phyloP scores from a whole-genome alignment of 2,888 invertebrate genomes.

The Pyrgus malvae region DNA sequence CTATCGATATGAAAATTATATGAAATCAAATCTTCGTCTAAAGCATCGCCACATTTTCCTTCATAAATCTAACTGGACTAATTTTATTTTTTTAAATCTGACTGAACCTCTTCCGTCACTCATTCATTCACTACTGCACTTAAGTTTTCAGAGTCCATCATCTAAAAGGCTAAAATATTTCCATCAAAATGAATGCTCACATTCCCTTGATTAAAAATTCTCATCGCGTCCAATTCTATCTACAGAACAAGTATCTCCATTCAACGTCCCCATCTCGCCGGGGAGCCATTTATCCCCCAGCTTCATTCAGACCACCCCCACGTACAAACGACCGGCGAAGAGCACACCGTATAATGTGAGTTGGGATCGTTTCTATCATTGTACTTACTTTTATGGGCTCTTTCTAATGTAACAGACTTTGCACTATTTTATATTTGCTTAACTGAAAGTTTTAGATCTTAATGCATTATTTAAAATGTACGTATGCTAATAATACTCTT shows the following conservation, averaged over 20 bases:
- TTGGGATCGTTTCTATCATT: conserved; percentile 23
- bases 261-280: conserved; percentile 69
- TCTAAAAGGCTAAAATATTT: conserved; percentile 8
- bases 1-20: too few relatives aligned
- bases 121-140: too few relatives aligned
- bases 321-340: conserved; percentile 66
- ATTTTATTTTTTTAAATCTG: too few relatives aligned
- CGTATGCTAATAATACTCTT: neutral
- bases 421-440: neutral
- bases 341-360: conserved; percentile 73
- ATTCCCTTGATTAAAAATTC: conserved; percentile 26
- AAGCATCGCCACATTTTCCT: too few relatives aligned
- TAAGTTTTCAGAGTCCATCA: too few relatives aligned
- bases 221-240: conserved; percentile 31
- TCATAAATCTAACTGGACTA: too few relatives aligned
- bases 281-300: conserved; percentile 62
- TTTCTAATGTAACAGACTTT: conserved; percentile 4
- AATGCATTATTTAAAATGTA: too few relatives aligned
- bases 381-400: conserved; percentile 15
- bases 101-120: too few relatives aligned
- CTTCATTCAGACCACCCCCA: conserved; percentile 64
- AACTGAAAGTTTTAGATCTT: neutral
- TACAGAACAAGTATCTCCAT: conserved; percentile 66
- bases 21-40: too few relatives aligned
- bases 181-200: conserved; percentile 12